Base-by-base conservation (phyloP, 2,113 vertebrate species). In the Pavo muticus region DNA sequence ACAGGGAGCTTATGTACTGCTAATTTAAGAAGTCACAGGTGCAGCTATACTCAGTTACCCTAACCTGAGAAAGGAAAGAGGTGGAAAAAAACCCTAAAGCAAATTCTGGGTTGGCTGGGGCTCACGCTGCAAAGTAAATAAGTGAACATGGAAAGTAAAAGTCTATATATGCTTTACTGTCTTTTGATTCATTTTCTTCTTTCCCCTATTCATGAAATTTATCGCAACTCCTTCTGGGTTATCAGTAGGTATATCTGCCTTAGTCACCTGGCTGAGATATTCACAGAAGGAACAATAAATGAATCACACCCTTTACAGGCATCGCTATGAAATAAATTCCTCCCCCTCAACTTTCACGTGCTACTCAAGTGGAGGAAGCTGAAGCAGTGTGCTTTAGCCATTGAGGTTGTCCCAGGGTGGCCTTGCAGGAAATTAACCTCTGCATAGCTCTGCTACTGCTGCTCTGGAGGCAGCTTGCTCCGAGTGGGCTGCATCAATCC, bases 211-310 rank as follows among this genome's bases (percentile, higher is more conserved):
- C 30, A 16, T 32, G 35, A 59, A 90, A 73, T 71, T 35, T 84
- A 57, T 74, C 77, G 94, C 35, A 25, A 27, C 45, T 35, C 8
- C n/a, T 91, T 94, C 48, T 89, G 50, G 78, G 50, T 83, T 60
- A 77, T 80, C 60, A 91, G 54, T 72, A 72, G 85, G 64, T 52
- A 94, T 48, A 87, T 78, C 88, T 91, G 67, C 25, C 60, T 95
- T 77, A 90, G 78, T 94, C 91, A 94, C 85, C 42, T 5, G 5
- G 60, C 71, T 60, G 61, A 39, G 63, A 47, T 20, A 32, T 83
- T 87, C n/a, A 24, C 40, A 60, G 78, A 85, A 76, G 57, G 90
- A 70, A 50, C 83, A 95, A 91, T 88, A 87, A 67, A 80, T 91
- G 40, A 94, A 91, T 90, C 61, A 89, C 3, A 0, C 16, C 17